phyloP scores from a whole-genome alignment of 1,140 invertebrate species.

The Olivierus martensii region DNA sequence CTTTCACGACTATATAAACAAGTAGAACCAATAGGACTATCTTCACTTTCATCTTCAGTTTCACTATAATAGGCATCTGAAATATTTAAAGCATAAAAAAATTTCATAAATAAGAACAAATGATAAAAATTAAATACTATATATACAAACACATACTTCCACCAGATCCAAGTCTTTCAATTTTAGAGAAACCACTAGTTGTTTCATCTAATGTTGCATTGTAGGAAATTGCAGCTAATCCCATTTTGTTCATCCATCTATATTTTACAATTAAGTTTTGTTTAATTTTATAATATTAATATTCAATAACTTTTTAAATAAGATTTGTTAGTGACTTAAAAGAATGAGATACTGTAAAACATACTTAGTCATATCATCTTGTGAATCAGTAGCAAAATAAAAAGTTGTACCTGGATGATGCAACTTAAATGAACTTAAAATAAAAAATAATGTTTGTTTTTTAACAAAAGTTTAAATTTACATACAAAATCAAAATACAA shows the following conservation, averaged over 20 bases:
- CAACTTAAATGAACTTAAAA: conserved; percentile 60
- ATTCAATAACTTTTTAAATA: conserved; percentile 24
- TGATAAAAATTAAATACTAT: not conserved
- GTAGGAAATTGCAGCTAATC: conserved; percentile 31
- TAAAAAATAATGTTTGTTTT: conserved; percentile 3
- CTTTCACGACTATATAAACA: not conserved
- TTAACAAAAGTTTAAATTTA: too few relatives aligned
- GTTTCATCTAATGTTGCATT: conserved; percentile 5
- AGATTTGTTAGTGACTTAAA: conserved; percentile 53
- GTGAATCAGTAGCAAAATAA: conserved; percentile 72
- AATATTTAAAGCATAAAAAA: too few relatives aligned
- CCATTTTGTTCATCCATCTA: conserved; percentile 39
- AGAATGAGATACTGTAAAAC: conserved; percentile 13
- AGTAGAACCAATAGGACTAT: conserved; percentile 1
- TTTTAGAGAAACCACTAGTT: conserved; percentile 21
- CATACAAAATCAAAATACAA: too few relatives aligned
- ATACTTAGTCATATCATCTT: conserved; percentile 48
- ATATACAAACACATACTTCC: conserved; percentile 11
- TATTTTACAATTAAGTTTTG: conserved; percentile 1
- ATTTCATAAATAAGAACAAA: too few relatives aligned
- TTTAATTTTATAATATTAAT: not conserved
- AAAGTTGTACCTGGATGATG: conserved; percentile 74
- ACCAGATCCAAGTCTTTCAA: conserved; percentile 17
- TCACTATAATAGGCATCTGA: conserved; percentile 47
- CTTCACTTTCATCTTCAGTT: conserved; percentile 41